These are phyloP conservation scores for Epinotia demarniana DNA, from an alignment of 2,888 invertebrate genomes.

Conservation along the genomic window DNA sequence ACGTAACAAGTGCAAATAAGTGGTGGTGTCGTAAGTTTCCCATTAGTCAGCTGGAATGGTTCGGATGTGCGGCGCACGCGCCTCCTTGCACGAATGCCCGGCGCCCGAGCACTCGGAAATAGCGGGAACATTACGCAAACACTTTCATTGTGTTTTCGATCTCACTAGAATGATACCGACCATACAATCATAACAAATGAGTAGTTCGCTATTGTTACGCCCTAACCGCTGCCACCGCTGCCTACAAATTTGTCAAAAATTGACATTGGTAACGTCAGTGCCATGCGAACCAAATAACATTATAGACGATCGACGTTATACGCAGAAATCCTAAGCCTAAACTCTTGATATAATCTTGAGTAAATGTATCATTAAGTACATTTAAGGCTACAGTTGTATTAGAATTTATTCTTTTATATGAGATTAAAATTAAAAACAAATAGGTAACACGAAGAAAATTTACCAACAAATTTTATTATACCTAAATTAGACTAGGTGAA, in stretches of 20 bases:
- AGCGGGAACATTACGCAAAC: conserved; percentile 63
- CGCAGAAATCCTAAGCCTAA: too few relatives aligned
- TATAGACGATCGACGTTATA: too few relatives aligned
- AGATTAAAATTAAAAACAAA: too few relatives aligned
- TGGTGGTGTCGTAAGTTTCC: conserved; percentile 20
- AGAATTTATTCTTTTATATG: too few relatives aligned
- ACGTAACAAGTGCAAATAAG: conserved; percentile 10
- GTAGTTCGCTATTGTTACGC: conserved; percentile 56
- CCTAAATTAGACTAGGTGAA: too few relatives aligned
- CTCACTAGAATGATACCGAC: conserved; percentile 57
- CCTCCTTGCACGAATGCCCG: conserved; percentile 57
- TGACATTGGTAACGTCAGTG: neutral
- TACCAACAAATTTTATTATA: too few relatives aligned
- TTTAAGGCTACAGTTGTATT: too few relatives aligned
- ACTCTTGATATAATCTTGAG: too few relatives aligned
- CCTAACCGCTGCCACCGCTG: conserved; percentile 45
- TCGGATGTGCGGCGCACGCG: conserved; percentile 48
- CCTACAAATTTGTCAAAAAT: conserved; percentile 11
- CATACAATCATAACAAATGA: conserved; percentile 55
- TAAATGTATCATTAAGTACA: too few relatives aligned
- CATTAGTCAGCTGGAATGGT: conserved; percentile 38
- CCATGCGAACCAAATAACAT: too few relatives aligned
- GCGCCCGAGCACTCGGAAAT: conserved; percentile 50
- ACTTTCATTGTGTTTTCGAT: conserved; percentile 74
- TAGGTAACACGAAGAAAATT: too few relatives aligned